Base-by-base conservation (phyloP, 2,797 vertebrate genomes). In the Dallia pectoralis region DNA sequence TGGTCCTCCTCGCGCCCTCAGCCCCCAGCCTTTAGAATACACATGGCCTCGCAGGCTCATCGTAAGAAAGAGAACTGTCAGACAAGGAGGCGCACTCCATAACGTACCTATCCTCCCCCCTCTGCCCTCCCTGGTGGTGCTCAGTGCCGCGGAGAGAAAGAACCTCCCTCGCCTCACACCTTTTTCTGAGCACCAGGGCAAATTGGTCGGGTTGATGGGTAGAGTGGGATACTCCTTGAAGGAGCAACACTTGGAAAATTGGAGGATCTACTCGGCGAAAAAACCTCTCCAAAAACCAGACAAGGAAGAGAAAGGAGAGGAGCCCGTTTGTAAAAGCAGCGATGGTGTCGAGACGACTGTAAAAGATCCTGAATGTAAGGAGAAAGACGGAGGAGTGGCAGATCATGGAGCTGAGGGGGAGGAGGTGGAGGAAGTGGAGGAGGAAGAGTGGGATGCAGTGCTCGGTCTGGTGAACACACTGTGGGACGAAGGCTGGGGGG, bases 81-180 rank as follows among this genome's bases (percentile, higher is more conserved):
- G 92, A 18, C 93, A 94, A 71, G 93, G 93, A 9, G 93, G 93
- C 0, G 93, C 89, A 0, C 77, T 93, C 67, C 93, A 94, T 81
- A 94, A 94, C 79, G 91, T 94, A 27, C 93, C 93, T 4, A 93
- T 94, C 67, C 92, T 94, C 3, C 93, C 93, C 0, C 93, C 93
- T 0, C 87, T 94, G n/a, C 93, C 93, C 19, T 88, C 93, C 19
- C 86, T 94, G 72, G 75, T 88, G 48, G 79, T 81, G 4, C 87
- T 92, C 15, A 89, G 90, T 32, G 90, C 91, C 0, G 74, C 90
- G 0, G 92, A 93, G 71, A 93, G 92, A 77, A 90, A 93, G 67
- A 87, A 87, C 8, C 87, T 86, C 27, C 77, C 82, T 8, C 87
- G 78, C 12, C 73, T 79, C 67, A 88, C 89, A 19, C 89, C 91